Base-by-base conservation (phyloP, 2,888 invertebrate species). In the Oxyteleia sp. region DNA sequence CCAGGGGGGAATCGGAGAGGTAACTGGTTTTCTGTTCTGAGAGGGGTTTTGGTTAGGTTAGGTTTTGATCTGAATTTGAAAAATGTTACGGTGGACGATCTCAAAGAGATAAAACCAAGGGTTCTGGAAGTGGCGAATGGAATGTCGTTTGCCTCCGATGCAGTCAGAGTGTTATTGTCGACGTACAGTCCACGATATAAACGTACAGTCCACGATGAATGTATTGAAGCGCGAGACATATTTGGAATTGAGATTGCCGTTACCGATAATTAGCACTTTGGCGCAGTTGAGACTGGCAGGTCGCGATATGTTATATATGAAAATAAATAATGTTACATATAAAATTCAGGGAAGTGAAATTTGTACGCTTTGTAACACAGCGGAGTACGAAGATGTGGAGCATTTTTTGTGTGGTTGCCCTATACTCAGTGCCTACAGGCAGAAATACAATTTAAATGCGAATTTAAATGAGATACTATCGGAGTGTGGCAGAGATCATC, bases 111-210 rank as follows among this genome's bases (percentile, higher is more conserved):
- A 18, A 51, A 3, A 26, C 49, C 20, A 2, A 3, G 4, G 4
- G 23, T 49, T 20, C 23, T 8, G 1, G 11, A 10, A 11, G 20
- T 5, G 3, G 49, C 49, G 1, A 3, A 5, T 4, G 4, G 20
- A 7, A 2, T 10, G 3, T 18, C 23, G 3, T 23, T 11, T 49
- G 23, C 23, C 5, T 49, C 49, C 1, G 51, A 51, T 26, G 26
- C 26, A 2, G 11, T 51, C 4, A 5, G 51, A 26, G 51, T n/a
- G 3, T 26, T 51, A 13, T n/a, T 51, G n/a, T 51, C 51, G 1
- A 51, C 51, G n/a, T 51, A 51, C n/a, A 51, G 15, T 26, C 51
- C 51, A 1, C 2, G 2, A 3, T 51, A 51, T 10, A 51, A 51
- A 51, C n/a, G 26, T 13, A n/a, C 26, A 2, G 13, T n/a, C n/a